Evolutionary conservation across 1,140 invertebrate genomes (phyloP), one percentile per base, ranked within the genome.

Genomic region (Drosophila trapezifrons): DNA sequence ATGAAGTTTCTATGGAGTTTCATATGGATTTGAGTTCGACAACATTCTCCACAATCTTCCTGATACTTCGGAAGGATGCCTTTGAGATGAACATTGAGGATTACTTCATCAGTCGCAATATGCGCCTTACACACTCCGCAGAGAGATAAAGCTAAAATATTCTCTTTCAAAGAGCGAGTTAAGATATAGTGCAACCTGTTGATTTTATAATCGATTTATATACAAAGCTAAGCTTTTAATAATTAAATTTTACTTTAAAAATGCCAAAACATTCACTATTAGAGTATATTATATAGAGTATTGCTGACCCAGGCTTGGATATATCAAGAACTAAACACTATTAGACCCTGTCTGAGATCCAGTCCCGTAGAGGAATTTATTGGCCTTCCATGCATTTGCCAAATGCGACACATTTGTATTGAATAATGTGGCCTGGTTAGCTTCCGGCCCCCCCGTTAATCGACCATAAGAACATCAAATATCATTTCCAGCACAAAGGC

Each of bases 381-480:
- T 7, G 25, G 9, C n/a, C 12, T 45, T 22, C 25, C 4, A 10
- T n/a, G 12, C 25, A 9, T 1, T 54, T 8, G 25, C 32, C 43
- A 42, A 38, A 25, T 54, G 32, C 9, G 32, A 40, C 42, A 40
- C 51, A 64, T 32, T 57, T 57, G 37, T 43, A 18, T 9, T 29
- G 2, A 17, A 56, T 13, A 25, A 25, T 57, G 27, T 60, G 37
- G 22, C n/a, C 12, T 27, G 37, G 27, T 8, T 32, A 18, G 13
- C 27, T 51, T 3, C 29, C 12, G 9, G 20, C n/a, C 15, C 35
- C 46, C 25, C 46, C 29, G 22, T 52, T 85, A 91, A 91, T 91
- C 79, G 78, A 78, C 80, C 89, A 89, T 90, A 82, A 90, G 79
- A 80, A 85, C 73, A 90, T 89, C 84, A 78, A 75, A 85, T 72